A percentile compares a stretch with the other conserved stretches of the same genome.
Conservation (phyloP, 2,888 invertebrate genomes). For the Elysia crispata region DNA sequence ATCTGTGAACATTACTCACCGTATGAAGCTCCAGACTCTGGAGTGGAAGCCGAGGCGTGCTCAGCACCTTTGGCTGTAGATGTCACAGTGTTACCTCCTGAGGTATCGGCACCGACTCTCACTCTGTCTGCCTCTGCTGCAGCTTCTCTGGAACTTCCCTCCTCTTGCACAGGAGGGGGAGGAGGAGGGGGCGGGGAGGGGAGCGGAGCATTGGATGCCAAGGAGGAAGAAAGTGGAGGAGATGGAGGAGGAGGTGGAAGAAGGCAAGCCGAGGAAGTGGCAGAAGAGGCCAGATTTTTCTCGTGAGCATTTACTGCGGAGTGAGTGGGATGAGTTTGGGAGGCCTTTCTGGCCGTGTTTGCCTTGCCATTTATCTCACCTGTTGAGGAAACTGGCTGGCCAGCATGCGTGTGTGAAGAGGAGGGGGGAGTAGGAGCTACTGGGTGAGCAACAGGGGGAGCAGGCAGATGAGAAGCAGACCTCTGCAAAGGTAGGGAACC, state of each 20-base stretch:
- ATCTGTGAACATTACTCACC: too few species aligned
- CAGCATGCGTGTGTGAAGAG: too few species aligned
- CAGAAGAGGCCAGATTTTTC: neutral
- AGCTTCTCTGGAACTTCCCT: too few species aligned
- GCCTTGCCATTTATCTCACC: too few species aligned
- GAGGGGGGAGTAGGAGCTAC: neutral
- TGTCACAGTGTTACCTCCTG: too few species aligned
- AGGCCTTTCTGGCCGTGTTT: neutral
- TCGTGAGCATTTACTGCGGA: neutral
- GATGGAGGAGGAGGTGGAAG: neutral
- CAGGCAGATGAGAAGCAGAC: neutral
- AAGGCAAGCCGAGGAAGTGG: slow-evolving; percentile 1
- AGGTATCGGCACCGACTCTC: too few species aligned
- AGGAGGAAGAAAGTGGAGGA: neutral
- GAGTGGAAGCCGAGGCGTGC: too few species aligned
- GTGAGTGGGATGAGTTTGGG: neutral
- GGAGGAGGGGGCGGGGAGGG: neutral
- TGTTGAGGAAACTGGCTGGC: too few species aligned
- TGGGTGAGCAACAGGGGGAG: slow-evolving; percentile 12
- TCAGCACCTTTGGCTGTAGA: too few species aligned
- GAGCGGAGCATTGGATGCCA: neutral
- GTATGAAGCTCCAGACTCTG: too few species aligned
- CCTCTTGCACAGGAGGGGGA: too few species aligned
- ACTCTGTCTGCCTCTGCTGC: too few species aligned
- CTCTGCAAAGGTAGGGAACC: neutral